Base-by-base conservation (phyloP, 1,140 invertebrate genomes). In the Camponotus pennsylvanicus region DNA sequence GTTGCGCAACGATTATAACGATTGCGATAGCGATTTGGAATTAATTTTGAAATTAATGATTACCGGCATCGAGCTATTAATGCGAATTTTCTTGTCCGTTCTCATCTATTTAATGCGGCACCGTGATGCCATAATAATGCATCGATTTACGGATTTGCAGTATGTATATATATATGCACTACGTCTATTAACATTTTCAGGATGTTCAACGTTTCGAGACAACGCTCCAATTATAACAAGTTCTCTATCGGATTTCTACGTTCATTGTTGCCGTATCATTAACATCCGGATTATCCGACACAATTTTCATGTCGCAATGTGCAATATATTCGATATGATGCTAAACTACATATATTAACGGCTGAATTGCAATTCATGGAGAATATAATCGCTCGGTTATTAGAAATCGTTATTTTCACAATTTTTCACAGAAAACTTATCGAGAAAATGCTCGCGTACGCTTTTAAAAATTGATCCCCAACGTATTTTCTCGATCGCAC, bases 31-130 rank as follows among this genome's bases (percentile, higher is more conserved):
- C 21, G 34, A 69, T 80, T 55, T 69, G 34, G 55, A 69, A 55
- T 69, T 80, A 80, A 80, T 80, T 69, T 69, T 69, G 34, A 69
- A 69, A 55, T 69, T 80, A 69, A 80, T 80, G 61, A 66, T 78
- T 78, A 66, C 40, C 27, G 6, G 9, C 77, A 9, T 5, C 45
- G n/a, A 27, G 32, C 13, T 69, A 69, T 55, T 55, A 80, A 21
- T n/a, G 77, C 42, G 21, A 69, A 80, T 80, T 80, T 80, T 80
- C 77, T 70, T 27, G 40, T 55, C 40, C 32, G 21, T 55, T 69
- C 63, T 67, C 32, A 15, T 18, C 40, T 63, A 61, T 63, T 61
- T 61, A 40, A 77, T 55, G 42, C 32, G 34, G 1, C 21, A 32
- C 13, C 49, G 49, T 7, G 61, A 34, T 49, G 32, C 61, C 13